These are phyloP conservation scores for Meandrusa payeni DNA, from an alignment of 2,888 invertebrate genomes.

Conservation along the genomic window DNA sequence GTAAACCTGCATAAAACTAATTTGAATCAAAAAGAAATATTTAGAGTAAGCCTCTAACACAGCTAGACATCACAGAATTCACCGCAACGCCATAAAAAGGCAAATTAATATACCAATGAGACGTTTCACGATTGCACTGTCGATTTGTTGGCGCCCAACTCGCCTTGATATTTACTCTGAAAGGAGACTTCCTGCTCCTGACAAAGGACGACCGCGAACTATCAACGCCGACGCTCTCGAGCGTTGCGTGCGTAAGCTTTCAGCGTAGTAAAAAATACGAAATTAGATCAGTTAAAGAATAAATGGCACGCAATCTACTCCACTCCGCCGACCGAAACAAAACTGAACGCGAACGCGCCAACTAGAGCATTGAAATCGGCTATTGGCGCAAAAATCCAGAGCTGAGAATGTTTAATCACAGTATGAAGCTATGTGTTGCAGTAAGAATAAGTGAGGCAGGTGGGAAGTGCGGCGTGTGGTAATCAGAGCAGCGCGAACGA, in stretches of 20 bases:
- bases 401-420: constrained; percentile 26
- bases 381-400: constrained; percentile 47
- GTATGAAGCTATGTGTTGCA: constrained; percentile 23
- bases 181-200: constrained; percentile 63
- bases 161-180: constrained; percentile 71
- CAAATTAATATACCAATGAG: constrained; percentile 25
- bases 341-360: constrained; percentile 45
- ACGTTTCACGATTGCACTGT: constrained; percentile 45
- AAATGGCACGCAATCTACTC: constrained; percentile 31
- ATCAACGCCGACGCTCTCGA: constrained; percentile 15
- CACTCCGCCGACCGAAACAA: constrained; percentile 40
- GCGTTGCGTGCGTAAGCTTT: constrained; percentile 28
- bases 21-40: not conserved
- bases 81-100: not conserved
- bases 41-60: not conserved
- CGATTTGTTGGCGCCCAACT: constrained; percentile 41
- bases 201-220: constrained; percentile 51
- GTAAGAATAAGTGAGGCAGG: constrained; percentile 12
- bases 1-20: too few relatives aligned
- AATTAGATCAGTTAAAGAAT: constrained; percentile 25
- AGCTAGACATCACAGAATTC: not conserved
- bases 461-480: constrained; percentile 27
- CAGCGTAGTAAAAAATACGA: constrained; percentile 23
- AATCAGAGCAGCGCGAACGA: constrained; percentile 65
- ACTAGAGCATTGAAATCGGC: constrained; percentile 59